Evolutionary conservation across 2,888 invertebrate species (phyloP), one percentile per base, ranked within the genome.

Genomic region (Chloromyia formosa): DNA sequence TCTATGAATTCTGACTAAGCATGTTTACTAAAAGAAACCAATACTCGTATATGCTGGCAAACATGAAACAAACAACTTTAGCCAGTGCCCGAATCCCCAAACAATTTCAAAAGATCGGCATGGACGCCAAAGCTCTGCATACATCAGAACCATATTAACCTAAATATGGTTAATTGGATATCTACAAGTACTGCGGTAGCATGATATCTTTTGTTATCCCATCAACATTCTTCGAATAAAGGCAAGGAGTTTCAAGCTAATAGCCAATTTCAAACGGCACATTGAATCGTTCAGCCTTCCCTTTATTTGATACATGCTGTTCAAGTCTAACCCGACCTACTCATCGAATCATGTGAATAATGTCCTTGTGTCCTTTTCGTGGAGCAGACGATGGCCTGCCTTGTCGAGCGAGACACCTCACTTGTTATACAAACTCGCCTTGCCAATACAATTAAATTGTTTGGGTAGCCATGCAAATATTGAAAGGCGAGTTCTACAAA

Each of bases 161-260:
- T 49, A 23, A 66, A 66, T n/a, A 53, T n/a, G 18, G 68, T 69
- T 69, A 69, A 69, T 69, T 69, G 53, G 68, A 69, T 69, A 54
- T 22, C 45, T 22, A 27, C 18, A 35, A n/a, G n/a, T n/a, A n/a
- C n/a, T 54, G n/a, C 14, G 68, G 10, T 42, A 27, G 54, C 27
- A 27, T 53, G 27, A 27, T 27, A 27, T 14, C 68, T 53, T 35
- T 7, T 35, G 27, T 2, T 35, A 7, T 35, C 35, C 20, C 5
- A 22, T 27, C 20, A 9, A 53, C 66, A 66, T 66, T 16, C 14
- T 35, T 35, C 27, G 2, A 69, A 69, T 54, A 20, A 53, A 27
- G 53, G 54, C 1, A 45, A 62, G 23, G 54, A 53, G 68, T 53
- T 54, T 23, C 54, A 54, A 27, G 53, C 53, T 45, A 69, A 69